Base-by-base conservation (phyloP, 2,113 vertebrate genomes). In the Brachyistius frenatus region DNA sequence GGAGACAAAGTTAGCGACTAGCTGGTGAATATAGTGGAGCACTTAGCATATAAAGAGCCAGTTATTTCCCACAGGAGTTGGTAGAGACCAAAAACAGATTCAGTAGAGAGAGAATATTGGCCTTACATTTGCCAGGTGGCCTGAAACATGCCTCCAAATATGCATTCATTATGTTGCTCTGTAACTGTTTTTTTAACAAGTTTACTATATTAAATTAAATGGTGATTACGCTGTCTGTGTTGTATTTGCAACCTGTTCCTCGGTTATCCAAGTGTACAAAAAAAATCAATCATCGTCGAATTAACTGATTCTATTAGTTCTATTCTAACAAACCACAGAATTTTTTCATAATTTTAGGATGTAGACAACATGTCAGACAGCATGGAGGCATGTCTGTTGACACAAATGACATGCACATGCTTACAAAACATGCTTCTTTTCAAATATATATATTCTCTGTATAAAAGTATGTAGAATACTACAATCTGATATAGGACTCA, bases 31-130 rank as follows among this genome's bases (percentile, higher is more conserved):
- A 23, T 23, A 23, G 23, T 23, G 23, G 23, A 23, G 23, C 23
- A 23, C 23, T 23, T 23, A 23, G 23, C 23, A 23, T 23, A 23
- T 23, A 23, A 23, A 23, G 23, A 23, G 23, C 23, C 23, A 33
- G 7, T 31, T 68, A 47, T 56, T 66, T 63, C 16, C 80, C 73
- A 9, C 14, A 2, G 55, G 67, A 55, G 15, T 30, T 54, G 5
- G 23, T 53, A 13, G 46, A 47, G 41, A 31, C 57, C 49, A 39
- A 52, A 23, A 23, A 23, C 23, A 23, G 23, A 23, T 23, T 23
- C 23, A 23, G 23, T 23, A 23, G 23, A 23, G 9, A n/a, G n/a
- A 61, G 44, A 61, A 37, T 32, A 44, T 35, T 31, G 62, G 46
- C 5, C 31, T 50, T 49, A 60, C 16, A 52, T 72, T 15, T 11